phyloP scores from a whole-genome alignment of 2,797 vertebrate species.

The Morus bassanus region DNA sequence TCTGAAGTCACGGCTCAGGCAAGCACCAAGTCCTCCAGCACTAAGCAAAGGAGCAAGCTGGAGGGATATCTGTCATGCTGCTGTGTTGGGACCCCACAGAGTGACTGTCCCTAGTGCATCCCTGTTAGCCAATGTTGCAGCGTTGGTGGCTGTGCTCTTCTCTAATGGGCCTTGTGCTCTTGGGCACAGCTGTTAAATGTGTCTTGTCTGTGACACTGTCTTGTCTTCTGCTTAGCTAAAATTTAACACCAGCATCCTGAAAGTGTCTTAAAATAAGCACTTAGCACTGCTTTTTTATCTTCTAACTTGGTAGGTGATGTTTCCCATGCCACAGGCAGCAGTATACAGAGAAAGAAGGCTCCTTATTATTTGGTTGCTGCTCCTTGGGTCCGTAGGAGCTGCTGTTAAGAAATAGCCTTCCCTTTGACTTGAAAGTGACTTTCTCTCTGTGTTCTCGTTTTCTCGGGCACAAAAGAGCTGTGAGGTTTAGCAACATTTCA shows the following conservation, averaged over 20 bases:
- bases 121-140: background rate
- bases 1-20: background rate
- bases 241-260: background rate
- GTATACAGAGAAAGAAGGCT: background rate
- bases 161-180: background rate
- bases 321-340: background rate
- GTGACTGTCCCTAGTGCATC: background rate
- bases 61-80: background rate
- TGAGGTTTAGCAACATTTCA: background rate
- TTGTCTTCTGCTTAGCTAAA: background rate
- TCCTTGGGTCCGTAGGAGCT: background rate
- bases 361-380: background rate
- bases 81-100: background rate
- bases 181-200: background rate
- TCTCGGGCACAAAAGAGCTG: background rate
- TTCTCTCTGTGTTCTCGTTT: background rate
- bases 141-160: background rate
- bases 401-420: background rate
- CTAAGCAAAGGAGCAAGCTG: background rate
- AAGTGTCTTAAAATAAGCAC: background rate
- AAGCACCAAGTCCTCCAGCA: background rate
- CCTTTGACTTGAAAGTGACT: background rate
- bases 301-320: background rate
- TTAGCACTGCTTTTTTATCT: background rate
- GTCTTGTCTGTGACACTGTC: background rate